Conservation (phyloP, 2,797 vertebrate genomes). For the Danio jaintianensis region DNA sequence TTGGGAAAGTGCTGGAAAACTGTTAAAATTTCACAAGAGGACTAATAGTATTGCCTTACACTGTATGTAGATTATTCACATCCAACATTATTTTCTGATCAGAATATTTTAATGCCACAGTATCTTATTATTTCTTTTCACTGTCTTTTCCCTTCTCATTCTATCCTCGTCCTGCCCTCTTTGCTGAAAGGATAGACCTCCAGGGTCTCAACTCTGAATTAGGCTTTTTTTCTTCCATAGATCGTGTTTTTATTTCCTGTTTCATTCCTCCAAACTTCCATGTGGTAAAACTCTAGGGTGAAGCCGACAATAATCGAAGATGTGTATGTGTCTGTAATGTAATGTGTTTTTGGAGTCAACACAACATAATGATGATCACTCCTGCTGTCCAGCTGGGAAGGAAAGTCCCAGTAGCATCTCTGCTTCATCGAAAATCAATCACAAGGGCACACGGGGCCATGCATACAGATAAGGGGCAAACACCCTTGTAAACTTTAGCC, state of each 20-base stretch:
- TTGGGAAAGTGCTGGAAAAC: too few relatives aligned
- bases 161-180: neutral
- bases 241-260: conserved; percentile 21
- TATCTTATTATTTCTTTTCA: neutral
- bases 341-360: conserved; percentile 57
- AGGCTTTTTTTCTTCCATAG: conserved; percentile 17
- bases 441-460: conserved; percentile 42
- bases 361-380: conserved; percentile 59
- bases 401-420: conserved; percentile 59
- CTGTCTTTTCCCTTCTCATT: neutral
- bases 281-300: conserved; percentile 46
- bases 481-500: conserved; percentile 29
- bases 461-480: conserved; percentile 66
- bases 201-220: conserved; percentile 25
- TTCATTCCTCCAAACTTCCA: conserved; percentile 38
- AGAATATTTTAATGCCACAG: neutral
- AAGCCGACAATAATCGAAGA: conserved; percentile 46
- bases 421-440: conserved; percentile 67
- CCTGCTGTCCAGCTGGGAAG: conserved; percentile 44
- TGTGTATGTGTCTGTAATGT: conserved; percentile 51
- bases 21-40: too few relatives aligned
- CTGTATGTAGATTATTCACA: too few relatives aligned
- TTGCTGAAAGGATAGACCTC: conserved; percentile 32
- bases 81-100: neutral
- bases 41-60: too few relatives aligned